Percentiles rank a stretch among this genome's conserved stretches.
Conservation (phyloP, 2,888 invertebrate species). For the Eristalinus sepulchralis region DNA sequence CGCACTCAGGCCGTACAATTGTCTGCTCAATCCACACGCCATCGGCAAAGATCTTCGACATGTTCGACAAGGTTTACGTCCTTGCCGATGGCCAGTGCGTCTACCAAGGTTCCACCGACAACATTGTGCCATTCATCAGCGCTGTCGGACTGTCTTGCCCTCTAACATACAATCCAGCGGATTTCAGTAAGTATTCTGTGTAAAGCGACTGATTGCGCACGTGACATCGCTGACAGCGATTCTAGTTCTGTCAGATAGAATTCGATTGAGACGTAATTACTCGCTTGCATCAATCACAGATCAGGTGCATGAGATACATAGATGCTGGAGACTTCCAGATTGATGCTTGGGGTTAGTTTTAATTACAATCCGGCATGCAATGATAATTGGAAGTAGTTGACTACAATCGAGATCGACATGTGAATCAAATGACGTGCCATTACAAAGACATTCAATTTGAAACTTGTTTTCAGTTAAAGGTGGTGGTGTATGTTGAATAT, state of each 20-base stretch:
- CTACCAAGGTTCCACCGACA: conserved; percentile 90
- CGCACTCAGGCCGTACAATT: conserved; percentile 93
- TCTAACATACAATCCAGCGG: conserved; percentile 96
- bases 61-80: conserved; percentile 95
- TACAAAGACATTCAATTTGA: not conserved
- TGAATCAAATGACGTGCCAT: not conserved
- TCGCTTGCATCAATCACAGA: not conserved
- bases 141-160: conserved; percentile 92
- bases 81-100: conserved; percentile 94
- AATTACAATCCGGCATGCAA: not conserved
- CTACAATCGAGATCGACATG: not conserved
- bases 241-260: not conserved
- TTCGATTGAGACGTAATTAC: not conserved
- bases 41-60: conserved; percentile 93
- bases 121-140: conserved; percentile 91
- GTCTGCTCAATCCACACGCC: conserved; percentile 98
- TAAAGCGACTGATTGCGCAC: not conserved
- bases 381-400: not conserved
- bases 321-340: not conserved
- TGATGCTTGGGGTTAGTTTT: not conserved
- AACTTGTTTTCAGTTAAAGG: not conserved
- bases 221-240: conserved; percentile 9
- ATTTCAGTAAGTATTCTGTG: conserved; percentile 88
- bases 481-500: not conserved
- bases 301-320: not conserved